Base-by-base conservation (phyloP, 2,113 vertebrate genomes). In the Panthera tigris region DNA sequence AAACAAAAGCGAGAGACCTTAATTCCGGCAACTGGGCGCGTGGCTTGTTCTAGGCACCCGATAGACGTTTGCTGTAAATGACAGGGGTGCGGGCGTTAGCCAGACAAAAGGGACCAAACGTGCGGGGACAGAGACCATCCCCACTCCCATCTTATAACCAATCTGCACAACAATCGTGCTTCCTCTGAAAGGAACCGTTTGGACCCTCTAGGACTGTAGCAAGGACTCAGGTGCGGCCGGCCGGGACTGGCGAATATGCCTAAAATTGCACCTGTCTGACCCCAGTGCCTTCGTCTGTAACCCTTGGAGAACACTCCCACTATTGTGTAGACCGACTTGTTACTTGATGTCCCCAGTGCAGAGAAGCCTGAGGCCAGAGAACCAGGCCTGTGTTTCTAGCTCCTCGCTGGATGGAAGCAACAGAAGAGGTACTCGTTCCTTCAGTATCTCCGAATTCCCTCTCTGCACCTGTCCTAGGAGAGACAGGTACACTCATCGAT, bases 11-110 rank as follows among this genome's bases (percentile, higher is more conserved):
- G 18, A 41, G 45, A 81, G 48, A 7, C 16, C 55, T 13, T 16
- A n/a, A 27, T 3, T 39, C 57, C 65, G n/a, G 61, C 29, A 14
- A 3, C 11, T 12, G 27, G 27, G 27, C 13, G 39, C 45, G 16
- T 31, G 27, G 18, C 31, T 23, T 7, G 18, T 39, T 68, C 13
- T 23, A 29, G 48, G 57, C 3, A 5, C n/a, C 31, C 4, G 5
- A 8, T 18, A 52, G n/a, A 69, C 6, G 29, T 33, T 11, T 29
- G 19, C 25, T 39, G 52, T 16, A 10, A 33, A 27, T 29, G 33
- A 45, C n/a, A 4, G 0, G 4, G 39, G 7, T 55, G 52, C 1
- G 25, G 7, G 55, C 16, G 4, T 65, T 31, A 12, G n/a, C 12
- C n/a, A 45, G 41, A 41, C 23, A 0, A 36, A 76, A 55, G 23